phyloP scores from a whole-genome alignment of 2,797 vertebrate genomes.

The Sciurus carolinensis region DNA sequence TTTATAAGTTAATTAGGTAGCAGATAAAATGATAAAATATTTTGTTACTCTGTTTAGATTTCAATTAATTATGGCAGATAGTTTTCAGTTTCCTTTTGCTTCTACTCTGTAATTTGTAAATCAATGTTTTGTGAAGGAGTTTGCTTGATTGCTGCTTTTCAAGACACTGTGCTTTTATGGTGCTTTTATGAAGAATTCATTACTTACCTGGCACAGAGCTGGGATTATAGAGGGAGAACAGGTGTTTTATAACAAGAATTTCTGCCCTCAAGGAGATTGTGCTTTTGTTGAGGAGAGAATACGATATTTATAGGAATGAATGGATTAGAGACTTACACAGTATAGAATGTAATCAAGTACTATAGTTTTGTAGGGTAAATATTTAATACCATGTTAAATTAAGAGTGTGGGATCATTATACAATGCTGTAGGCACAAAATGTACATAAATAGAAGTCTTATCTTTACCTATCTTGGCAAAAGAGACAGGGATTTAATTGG shows the following conservation, averaged over 20 bases:
- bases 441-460: background rate
- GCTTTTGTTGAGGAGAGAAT: conserved; percentile 57
- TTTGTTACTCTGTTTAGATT: conserved; percentile 73
- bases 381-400: background rate
- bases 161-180: conserved; percentile 15
- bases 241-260: conserved; percentile 67
- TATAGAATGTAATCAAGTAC: conserved; percentile 31
- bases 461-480: background rate
- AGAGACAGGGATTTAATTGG: background rate
- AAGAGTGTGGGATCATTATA: background rate
- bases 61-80: conserved; percentile 63
- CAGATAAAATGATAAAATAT: conserved; percentile 68
- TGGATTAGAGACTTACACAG: background rate
- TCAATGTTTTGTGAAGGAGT: conserved; percentile 59
- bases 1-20: conserved; percentile 67
- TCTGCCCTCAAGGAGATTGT: conserved; percentile 72
- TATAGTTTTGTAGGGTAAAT: conserved; percentile 40
- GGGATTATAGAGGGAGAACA: background rate
- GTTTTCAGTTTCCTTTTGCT: conserved; percentile 68
- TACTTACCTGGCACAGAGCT: conserved; percentile 47
- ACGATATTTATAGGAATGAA: conserved; percentile 59
- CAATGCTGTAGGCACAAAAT: background rate
- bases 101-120: conserved; percentile 75
- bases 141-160: conserved; percentile 71
- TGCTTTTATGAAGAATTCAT: conserved; percentile 71